Base-by-base conservation (phyloP, 2,113 vertebrate genomes). In the Pseudolaguvia tuberculata region DNA sequence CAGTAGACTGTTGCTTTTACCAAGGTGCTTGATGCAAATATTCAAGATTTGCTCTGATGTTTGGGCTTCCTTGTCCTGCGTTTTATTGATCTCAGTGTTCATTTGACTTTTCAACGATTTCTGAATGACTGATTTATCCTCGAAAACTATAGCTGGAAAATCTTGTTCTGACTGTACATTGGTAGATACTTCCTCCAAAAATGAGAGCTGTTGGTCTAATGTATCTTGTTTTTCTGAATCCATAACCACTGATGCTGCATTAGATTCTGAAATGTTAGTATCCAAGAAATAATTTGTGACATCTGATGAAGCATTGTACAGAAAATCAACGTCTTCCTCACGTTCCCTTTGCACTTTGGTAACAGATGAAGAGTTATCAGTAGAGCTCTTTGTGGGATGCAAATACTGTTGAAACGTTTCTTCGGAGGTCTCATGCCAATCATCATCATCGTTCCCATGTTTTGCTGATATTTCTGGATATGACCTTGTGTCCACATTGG, bases 401-500 rank as follows among this genome's bases (percentile, higher is more conserved):
- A 69, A 51, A 63, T 66, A 57, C 13, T 45, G 57, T 25, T 23
- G 42, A 55, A 51, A 10, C 62, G 63, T 73, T 80, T 77, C 56
- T 42, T 66, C 23, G 23, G 45, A 72, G 21, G 18, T 25, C 4
- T 15, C 70, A 55, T 50, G 73, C n/a, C n/a, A n/a, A 61, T 53
- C 35, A 59, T 51, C n/a, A 79, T 63, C 63, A 55, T 48, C 13
- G 58, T 48, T 48, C 51, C 4, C 50, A 11, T 58, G 72, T 72
- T 71, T 55, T 67, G 27, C 27, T 47, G 29, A 73, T n/a, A 56
- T 47, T 29, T 58, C 48, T 48, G 39, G 42, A 53, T 74, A 42
- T 70, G 65, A 59, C 70, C 66, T 74, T 71, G 52, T 65, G 20
- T 57, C 50, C 47, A 53, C 35, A 23, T 27, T 78, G n/a, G 57